phyloP scores from a whole-genome alignment of 2,888 invertebrate genomes.

The Ophioninae sp. region DNA sequence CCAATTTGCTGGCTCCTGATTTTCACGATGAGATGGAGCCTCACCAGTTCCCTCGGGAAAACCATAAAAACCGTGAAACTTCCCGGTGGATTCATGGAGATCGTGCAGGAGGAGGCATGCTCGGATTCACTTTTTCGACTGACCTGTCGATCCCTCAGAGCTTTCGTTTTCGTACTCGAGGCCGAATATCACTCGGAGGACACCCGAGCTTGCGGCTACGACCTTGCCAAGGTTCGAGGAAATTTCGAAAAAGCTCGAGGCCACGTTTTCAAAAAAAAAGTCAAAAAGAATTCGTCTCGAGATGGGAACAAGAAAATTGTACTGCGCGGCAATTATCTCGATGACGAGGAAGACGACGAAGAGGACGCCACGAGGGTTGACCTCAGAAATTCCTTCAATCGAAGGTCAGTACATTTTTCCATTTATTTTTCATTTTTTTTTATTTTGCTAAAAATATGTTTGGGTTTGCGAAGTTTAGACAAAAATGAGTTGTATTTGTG shows the following conservation, averaged over 20 bases:
- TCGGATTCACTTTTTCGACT: constrained; percentile 73
- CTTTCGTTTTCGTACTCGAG: constrained; percentile 76
- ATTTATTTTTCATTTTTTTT: too few species aligned
- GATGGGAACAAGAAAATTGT: constrained; percentile 4
- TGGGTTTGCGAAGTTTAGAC: too few species aligned
- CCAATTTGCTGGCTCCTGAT: constrained; percentile 60
- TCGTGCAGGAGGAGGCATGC: constrained; percentile 76
- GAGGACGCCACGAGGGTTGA: constrained; percentile 68
- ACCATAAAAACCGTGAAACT: constrained; percentile 56
- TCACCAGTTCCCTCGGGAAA: constrained; percentile 40
- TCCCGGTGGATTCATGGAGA: constrained; percentile 74
- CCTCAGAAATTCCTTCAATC: constrained; percentile 74
- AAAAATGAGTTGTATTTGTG: too few species aligned
- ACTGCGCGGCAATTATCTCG: constrained; percentile 73
- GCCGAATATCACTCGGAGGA: constrained; percentile 73
- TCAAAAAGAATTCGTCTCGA: background rate
- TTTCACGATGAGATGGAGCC: constrained; percentile 47
- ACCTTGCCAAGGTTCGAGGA: constrained; percentile 53
- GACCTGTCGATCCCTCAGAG: constrained; percentile 76
- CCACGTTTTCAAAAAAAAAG: constrained; percentile 1
- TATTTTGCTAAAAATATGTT: too few species aligned
- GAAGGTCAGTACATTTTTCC: constrained; percentile 67
- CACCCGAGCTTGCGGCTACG: constrained; percentile 69
- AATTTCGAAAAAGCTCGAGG: constrained; percentile 19
- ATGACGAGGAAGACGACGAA: constrained; percentile 67